Conservation (phyloP, 92 coral and sea anemone species). For the Phenganax marumi region DNA sequence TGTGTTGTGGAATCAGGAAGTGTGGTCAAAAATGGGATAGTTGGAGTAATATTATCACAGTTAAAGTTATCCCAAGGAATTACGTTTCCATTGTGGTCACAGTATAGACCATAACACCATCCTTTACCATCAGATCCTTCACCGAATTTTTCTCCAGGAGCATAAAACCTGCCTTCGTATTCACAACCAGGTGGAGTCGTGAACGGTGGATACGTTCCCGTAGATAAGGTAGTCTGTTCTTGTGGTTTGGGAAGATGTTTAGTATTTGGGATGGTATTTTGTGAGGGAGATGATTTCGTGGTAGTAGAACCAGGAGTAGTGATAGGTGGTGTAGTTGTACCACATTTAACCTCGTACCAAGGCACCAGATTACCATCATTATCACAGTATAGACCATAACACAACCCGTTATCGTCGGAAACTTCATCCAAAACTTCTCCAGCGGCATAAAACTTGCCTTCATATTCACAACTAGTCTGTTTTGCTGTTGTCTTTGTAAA, state of each 20-base stretch:
- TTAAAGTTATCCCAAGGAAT: conserved; percentile 20
- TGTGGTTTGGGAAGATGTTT: no score
- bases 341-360: conserved; percentile 28
- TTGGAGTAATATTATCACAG: not conserved
- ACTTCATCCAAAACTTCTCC: not conserved
- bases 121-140: not conserved
- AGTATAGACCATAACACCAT: conserved; percentile 5
- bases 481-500: no score
- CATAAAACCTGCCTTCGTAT: not conserved
- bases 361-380: not conserved
- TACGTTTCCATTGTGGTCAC: conserved; percentile 6
- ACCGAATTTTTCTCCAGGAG: not conserved
- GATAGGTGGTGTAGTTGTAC: no score
- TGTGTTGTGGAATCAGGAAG: no score
- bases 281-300: no score
- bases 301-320: no score
- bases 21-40: no score
- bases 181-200: not conserved
- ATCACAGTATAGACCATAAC: not conserved
- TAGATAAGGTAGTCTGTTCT: no score
- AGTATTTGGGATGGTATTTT: no score
- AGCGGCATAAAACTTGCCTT: not conserved
- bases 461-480: not conserved
- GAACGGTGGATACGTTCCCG: not conserved
- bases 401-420: not conserved